Conservation (phyloP, 2,797 vertebrate genomes). For the Sylvilagus floridanus region DNA sequence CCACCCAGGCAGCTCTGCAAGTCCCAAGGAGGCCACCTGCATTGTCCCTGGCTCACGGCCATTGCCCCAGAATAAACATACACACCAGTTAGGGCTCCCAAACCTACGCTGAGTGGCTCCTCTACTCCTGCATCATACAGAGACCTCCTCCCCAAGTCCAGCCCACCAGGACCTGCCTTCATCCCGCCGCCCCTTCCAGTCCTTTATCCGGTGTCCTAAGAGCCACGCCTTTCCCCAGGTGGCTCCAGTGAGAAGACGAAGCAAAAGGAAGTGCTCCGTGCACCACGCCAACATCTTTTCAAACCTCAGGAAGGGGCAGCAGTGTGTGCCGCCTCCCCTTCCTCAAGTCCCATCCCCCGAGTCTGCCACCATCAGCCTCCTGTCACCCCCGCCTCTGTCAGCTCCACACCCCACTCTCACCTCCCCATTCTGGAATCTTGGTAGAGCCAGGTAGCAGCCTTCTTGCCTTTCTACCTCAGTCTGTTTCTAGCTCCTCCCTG, state of each 20-base stretch:
- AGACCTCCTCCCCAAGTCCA: not conserved
- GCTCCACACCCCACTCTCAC: not conserved
- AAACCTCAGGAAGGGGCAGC: fast-evolving
- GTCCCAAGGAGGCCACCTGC: not conserved
- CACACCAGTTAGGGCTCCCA: not conserved
- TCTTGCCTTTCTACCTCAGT: not conserved
- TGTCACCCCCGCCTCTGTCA: not conserved
- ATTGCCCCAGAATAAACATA: not conserved
- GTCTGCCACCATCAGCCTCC: not conserved
- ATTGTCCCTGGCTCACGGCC: not conserved
- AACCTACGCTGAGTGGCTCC: fast-evolving
- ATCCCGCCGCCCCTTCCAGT: not conserved
- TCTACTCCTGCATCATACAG: not conserved
- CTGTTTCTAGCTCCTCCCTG: not conserved
- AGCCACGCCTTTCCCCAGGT: not conserved
- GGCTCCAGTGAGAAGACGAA: too few species aligned
- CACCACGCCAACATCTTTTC: not conserved
- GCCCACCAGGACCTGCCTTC: fast-evolving
- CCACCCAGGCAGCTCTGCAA: not conserved
- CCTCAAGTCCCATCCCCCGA: fast-evolving
- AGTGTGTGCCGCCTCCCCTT: fast-evolving
- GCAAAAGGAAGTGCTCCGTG: too few species aligned
- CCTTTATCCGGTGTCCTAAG: not conserved
- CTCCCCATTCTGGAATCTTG: not conserved
- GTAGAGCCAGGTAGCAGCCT: fast-evolving